Evolutionary conservation across 2,113 vertebrate genomes (phyloP).

Genomic region (Apodemus sylvaticus): DNA sequence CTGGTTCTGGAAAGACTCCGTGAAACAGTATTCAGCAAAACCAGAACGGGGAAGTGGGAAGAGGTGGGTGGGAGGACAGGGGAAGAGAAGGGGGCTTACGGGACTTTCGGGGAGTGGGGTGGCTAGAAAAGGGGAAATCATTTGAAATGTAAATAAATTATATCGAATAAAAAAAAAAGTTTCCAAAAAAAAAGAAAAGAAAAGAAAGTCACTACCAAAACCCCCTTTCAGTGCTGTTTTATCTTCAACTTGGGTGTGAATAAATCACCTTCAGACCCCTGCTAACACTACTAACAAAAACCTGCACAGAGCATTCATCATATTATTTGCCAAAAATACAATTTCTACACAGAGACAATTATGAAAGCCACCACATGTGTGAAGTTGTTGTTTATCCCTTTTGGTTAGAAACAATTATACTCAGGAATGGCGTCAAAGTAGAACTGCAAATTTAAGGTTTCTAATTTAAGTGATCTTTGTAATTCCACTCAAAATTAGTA

Average conservation of each 20-base stretch:
- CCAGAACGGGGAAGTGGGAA: too few species aligned
- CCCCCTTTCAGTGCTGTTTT: background rate
- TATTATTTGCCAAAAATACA: constrained; percentile 49
- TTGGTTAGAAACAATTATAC: constrained; percentile 37
- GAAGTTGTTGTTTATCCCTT: constrained; percentile 42
- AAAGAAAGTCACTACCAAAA: background rate
- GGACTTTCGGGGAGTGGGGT: too few species aligned
- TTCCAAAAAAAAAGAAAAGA: too few species aligned
- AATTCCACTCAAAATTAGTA: constrained; percentile 21
- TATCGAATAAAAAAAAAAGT: too few species aligned
- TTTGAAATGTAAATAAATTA: too few species aligned
- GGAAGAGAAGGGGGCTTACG: too few species aligned
- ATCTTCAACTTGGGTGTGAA: background rate
- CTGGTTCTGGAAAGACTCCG: too few species aligned
- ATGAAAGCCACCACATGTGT: constrained; percentile 54
- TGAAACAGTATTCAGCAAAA: too few species aligned
- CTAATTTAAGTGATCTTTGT: constrained; percentile 14
- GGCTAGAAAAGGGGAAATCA: too few species aligned
- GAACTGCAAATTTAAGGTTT: constrained; percentile 54
- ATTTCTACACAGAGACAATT: constrained; percentile 64
- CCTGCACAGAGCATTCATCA: constrained; percentile 31
- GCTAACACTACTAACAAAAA: constrained; percentile 43
- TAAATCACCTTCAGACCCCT: constrained; percentile 48
- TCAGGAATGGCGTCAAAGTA: constrained; percentile 49
- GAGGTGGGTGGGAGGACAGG: too few species aligned